A percentile compares a stretch with the other conserved stretches of the same genome.
These are phyloP conservation scores for Camptogramma bilineatum DNA, from an alignment of 2,888 invertebrate species.

Conservation along the genomic window DNA sequence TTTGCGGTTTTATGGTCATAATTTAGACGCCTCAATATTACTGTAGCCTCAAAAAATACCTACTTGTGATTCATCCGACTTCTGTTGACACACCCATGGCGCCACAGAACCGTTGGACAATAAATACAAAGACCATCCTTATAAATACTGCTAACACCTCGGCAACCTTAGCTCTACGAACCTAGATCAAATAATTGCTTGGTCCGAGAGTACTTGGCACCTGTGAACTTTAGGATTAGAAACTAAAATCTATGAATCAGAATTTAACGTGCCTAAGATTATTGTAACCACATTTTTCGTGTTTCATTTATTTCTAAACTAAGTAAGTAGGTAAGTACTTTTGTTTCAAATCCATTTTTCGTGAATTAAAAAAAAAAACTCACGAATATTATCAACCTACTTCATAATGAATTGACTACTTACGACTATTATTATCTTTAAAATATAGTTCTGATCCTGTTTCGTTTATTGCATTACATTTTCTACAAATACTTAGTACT, in stretches of 20 bases:
- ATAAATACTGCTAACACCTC: conserved; percentile 57
- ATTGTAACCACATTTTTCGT: not conserved
- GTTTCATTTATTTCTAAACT: not conserved
- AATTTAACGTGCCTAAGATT: not conserved
- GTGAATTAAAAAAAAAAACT: too few relatives aligned
- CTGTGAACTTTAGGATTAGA: conserved; percentile 52
- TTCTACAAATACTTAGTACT: too few relatives aligned
- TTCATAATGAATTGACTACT: too few relatives aligned
- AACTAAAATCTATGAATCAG: conserved; percentile 39
- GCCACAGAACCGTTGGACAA: conserved; percentile 28
- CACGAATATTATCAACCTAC: too few relatives aligned
- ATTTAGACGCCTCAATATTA: conserved; percentile 14
- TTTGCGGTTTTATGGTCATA: conserved; percentile 11
- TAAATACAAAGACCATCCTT: conserved; percentile 42
- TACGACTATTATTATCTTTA: too few relatives aligned
- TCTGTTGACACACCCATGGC: conserved; percentile 38
- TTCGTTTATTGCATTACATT: too few relatives aligned
- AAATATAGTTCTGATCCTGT: too few relatives aligned
- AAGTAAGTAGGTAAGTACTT: not conserved
- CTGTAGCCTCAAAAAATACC: conserved; percentile 27
- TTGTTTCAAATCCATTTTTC: too few relatives aligned
- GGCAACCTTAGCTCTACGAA: conserved; percentile 37
- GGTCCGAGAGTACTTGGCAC: conserved; percentile 49
- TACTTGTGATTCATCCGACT: conserved; percentile 33
- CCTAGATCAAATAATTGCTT: conserved; percentile 49